A percentile compares a stretch with the other conserved stretches of the same genome.
Evolutionary conservation across 2,113 vertebrate genomes (phyloP).

Genomic region (Notechis scutatus): DNA sequence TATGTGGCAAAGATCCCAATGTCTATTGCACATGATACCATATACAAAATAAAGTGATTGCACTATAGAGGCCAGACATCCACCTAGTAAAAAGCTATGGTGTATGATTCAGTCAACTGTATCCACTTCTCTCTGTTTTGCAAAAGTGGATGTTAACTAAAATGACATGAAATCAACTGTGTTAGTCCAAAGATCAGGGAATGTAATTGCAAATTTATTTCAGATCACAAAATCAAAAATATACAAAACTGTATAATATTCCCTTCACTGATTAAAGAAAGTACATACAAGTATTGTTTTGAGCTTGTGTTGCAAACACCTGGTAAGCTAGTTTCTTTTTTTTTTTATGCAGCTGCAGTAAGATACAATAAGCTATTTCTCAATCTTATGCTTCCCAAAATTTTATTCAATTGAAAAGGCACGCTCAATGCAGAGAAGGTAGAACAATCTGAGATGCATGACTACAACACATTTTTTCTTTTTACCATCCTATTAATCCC

Average conservation of each 20-base stretch:
- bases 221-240: not conserved
- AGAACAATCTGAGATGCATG: not conserved
- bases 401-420: constrained; percentile 22
- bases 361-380: not conserved
- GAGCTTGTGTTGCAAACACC: not conserved
- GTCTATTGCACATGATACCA: not conserved
- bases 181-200: not conserved
- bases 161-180: not conserved
- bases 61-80: not conserved
- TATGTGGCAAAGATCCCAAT: not conserved
- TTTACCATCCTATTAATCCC: not conserved
- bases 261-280: not conserved
- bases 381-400: not conserved
- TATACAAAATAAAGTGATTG: not conserved
- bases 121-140: not conserved
- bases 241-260: not conserved
- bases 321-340: not conserved
- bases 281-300: not conserved
- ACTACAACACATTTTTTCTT: not conserved
- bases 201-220: not conserved
- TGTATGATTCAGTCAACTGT: not conserved
- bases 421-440: not conserved
- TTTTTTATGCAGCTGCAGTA: not conserved
- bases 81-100: not conserved
- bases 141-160: not conserved